Conservation (phyloP, 2,797 vertebrate genomes). For the Chelonia mydas region DNA sequence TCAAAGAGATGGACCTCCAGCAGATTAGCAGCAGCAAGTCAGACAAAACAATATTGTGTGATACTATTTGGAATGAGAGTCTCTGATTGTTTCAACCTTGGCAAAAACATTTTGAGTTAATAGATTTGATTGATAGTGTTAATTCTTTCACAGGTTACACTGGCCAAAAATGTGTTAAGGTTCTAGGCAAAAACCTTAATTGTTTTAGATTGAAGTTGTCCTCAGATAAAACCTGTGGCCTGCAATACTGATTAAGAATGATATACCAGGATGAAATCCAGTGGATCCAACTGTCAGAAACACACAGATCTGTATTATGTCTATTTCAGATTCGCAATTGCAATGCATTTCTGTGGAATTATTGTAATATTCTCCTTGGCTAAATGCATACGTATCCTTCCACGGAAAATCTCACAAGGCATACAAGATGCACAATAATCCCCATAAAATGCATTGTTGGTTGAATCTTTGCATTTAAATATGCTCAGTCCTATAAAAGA, state of each 20-base stretch:
- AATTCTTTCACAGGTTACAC: not conserved
- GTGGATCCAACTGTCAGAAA: not conserved
- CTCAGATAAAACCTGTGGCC: not conserved
- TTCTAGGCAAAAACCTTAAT: not conserved
- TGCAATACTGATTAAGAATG: not conserved
- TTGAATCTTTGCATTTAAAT: slow-evolving; percentile 16
- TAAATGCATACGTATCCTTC: not conserved
- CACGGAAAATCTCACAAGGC: not conserved
- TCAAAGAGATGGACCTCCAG: not conserved
- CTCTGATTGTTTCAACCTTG: not conserved
- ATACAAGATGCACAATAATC: not conserved
- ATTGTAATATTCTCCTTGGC: not conserved
- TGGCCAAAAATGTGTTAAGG: not conserved
- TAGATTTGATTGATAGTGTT: not conserved
- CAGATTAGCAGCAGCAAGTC: not conserved
- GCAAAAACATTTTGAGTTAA: not conserved
- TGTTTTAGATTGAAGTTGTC: not conserved
- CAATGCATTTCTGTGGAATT: not conserved
- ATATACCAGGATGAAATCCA: not conserved
- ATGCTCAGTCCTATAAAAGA: not conserved
- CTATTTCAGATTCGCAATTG: not conserved
- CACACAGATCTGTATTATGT: not conserved
- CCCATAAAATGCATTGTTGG: not conserved
- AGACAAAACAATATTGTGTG: not conserved
- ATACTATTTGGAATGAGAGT: not conserved